Evolutionary conservation across 2,888 invertebrate species (phyloP).

Genomic region (Colletes collaris): DNA sequence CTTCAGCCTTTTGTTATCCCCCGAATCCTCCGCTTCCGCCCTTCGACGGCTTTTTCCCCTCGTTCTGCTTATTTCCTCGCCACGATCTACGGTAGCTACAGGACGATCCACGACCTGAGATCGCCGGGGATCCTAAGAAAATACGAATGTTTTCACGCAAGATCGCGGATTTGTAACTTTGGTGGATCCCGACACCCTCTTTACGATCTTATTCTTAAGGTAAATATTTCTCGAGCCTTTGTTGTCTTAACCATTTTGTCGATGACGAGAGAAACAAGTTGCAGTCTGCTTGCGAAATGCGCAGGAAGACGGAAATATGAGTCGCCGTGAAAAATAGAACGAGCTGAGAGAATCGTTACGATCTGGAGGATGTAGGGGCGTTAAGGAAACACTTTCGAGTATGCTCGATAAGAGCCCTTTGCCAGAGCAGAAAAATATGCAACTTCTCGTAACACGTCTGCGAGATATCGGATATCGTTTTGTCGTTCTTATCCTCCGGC

Average conservation of each 20-base stretch:
- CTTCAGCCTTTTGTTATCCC: conserved; percentile 61
- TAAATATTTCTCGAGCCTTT: no score
- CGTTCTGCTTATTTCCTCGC: conserved; percentile 8
- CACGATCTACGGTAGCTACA: background rate
- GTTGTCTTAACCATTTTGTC: no score
- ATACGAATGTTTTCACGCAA: no score
- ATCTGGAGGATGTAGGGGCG: background rate
- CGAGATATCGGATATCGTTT: background rate
- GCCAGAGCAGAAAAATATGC: conserved; percentile 10
- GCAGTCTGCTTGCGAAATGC: conserved; percentile 21
- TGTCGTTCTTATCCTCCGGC: background rate
- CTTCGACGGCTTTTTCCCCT: conserved; percentile 24
- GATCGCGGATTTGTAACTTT: no score
- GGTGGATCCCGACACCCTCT: no score
- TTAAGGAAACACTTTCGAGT: conserved; percentile 14
- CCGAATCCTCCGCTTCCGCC: conserved; percentile 23
- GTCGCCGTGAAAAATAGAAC: background rate
- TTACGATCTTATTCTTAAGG: no score
- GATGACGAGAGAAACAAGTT: no score
- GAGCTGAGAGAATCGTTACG: conserved; percentile 15
- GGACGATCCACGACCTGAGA: background rate
- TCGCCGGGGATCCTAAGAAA: no score
- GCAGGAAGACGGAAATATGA: conserved; percentile 7
- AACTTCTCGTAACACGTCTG: background rate
- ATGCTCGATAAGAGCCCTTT: background rate